A percentile compares a stretch with the other conserved stretches of the same genome.
phyloP scores from a whole-genome alignment of 1,140 invertebrate genomes.

The Meloidogyne exigua region DNA sequence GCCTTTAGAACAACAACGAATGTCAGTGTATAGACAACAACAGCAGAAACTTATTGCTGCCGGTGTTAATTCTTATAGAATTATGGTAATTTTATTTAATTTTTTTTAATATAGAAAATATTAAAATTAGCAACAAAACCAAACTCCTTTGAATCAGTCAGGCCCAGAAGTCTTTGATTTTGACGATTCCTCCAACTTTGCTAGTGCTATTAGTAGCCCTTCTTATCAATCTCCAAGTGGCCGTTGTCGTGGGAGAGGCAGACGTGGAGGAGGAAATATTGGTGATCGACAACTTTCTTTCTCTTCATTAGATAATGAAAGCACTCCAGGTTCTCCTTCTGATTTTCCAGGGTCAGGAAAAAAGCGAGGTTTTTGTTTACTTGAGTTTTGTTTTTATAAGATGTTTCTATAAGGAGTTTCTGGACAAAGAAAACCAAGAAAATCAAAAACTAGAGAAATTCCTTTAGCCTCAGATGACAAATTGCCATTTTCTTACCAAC shows the following conservation, averaged over 20 bases:
- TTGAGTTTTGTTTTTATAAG: not conserved
- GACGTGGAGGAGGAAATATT: conserved; percentile 24
- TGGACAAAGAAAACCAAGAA: conserved; percentile 18
- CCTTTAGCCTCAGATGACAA: conserved; percentile 5
- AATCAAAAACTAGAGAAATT: conserved; percentile 26
- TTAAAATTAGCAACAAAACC: not conserved
- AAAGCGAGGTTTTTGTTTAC: conserved; percentile 4
- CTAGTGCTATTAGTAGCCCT: not conserved
- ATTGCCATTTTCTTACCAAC: not conserved
- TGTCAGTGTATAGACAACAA: conserved; percentile 19
- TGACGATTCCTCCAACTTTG: conserved; percentile 19
- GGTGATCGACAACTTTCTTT: conserved; percentile 25
- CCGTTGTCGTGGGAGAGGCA: conserved; percentile 23
- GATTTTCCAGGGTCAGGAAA: conserved; percentile 16
- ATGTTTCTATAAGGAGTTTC: conserved; percentile 13
- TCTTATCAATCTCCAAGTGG: conserved; percentile 23
- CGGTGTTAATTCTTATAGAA: conserved; percentile 3
- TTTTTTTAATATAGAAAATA: not conserved
- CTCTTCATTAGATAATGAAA: conserved; percentile 22
- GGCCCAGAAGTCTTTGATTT: conserved; percentile 7
- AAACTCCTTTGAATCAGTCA: conserved; percentile 11
- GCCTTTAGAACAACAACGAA: conserved; percentile 20
- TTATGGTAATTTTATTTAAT: not conserved
- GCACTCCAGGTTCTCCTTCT: conserved; percentile 26
- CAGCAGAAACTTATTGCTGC: conserved; percentile 11